A percentile compares a stretch with the other conserved stretches of the same genome.
These are phyloP conservation scores for Bambusicola thoracicus DNA, from an alignment of 2,113 vertebrate species.

Conservation along the genomic window DNA sequence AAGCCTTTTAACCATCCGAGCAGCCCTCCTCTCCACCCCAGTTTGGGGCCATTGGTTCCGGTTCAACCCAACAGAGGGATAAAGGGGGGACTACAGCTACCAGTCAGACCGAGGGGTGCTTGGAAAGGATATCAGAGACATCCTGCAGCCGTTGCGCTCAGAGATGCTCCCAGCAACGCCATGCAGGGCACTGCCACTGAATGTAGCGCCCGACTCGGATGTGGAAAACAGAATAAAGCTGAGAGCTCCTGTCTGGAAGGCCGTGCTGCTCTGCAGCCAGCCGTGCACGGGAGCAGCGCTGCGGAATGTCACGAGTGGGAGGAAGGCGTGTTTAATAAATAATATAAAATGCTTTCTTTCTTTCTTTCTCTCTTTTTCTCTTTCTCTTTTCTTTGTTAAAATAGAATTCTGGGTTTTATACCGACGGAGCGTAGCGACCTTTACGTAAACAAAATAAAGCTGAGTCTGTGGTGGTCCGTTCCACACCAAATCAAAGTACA, in stretches of 20 bases:
- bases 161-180: neutral
- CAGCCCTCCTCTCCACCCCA: neutral
- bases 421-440: slow-evolving; percentile 66
- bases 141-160: neutral
- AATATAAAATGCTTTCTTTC: slow-evolving; percentile 71
- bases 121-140: neutral
- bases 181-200: no score
- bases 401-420: slow-evolving; percentile 75
- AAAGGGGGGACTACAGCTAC: accelerated
- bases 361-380: no score
- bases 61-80: neutral
- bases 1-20: neutral
- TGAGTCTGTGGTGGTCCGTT: slow-evolving; percentile 67
- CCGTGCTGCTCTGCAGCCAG: neutral
- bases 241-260: slow-evolving; percentile 47
- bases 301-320: slow-evolving; percentile 73
- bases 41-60: accelerated
- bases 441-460: slow-evolving; percentile 75
- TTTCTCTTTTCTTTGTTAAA: slow-evolving; percentile 62
- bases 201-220: neutral
- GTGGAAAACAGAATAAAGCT: slow-evolving; percentile 75
- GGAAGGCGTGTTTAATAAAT: slow-evolving; percentile 78
- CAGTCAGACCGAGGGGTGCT: accelerated
- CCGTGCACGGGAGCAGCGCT: slow-evolving; percentile 37
- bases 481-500: slow-evolving; percentile 76